Conservation (phyloP, 2,113 vertebrate genomes). For the Neolamprologus sp. region DNA sequence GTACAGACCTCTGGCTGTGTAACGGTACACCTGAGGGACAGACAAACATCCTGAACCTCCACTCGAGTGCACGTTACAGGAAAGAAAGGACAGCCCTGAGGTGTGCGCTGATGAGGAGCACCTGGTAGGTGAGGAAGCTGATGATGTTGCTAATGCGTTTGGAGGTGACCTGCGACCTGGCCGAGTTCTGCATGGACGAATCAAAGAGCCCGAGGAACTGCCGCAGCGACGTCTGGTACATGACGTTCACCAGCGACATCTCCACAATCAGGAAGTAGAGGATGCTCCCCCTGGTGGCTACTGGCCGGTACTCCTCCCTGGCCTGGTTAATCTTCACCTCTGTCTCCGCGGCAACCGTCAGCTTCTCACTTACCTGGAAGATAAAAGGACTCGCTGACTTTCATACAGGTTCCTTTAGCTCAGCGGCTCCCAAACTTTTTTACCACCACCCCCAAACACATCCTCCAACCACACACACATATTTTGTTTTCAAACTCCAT, state of each 20-base stretch:
- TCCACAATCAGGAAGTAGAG: slow-evolving; percentile 85
- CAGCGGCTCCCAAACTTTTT: neutral
- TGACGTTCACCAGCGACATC: slow-evolving; percentile 80
- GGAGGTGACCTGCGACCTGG: slow-evolving; percentile 72
- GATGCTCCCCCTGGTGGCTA: slow-evolving; percentile 79
- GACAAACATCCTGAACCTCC: neutral
- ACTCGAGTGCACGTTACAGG: neutral
- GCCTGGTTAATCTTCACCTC: slow-evolving; percentile 80
- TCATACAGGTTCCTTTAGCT: neutral
- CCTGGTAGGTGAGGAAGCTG: slow-evolving; percentile 74
- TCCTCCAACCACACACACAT: neutral
- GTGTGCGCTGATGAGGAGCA: neutral
- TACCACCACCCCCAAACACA: neutral
- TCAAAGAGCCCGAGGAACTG: slow-evolving; percentile 83
- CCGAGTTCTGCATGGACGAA: slow-evolving; percentile 70
- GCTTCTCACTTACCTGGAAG: slow-evolving; percentile 78
- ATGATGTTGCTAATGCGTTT: slow-evolving; percentile 77
- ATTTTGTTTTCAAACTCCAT: neutral
- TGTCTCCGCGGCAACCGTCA: slow-evolving; percentile 73
- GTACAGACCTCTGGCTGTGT: slow-evolving; percentile 76
- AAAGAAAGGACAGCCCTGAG: neutral
- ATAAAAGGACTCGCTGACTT: neutral
- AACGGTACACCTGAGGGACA: slow-evolving; percentile 68
- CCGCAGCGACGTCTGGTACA: slow-evolving; percentile 82
- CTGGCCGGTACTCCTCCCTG: slow-evolving; percentile 80